A percentile compares a stretch with the other conserved stretches of the same genome.
These are phyloP conservation scores for Dichetophora obliterata DNA, from an alignment of 2,888 invertebrate genomes.

Conservation along the genomic window DNA sequence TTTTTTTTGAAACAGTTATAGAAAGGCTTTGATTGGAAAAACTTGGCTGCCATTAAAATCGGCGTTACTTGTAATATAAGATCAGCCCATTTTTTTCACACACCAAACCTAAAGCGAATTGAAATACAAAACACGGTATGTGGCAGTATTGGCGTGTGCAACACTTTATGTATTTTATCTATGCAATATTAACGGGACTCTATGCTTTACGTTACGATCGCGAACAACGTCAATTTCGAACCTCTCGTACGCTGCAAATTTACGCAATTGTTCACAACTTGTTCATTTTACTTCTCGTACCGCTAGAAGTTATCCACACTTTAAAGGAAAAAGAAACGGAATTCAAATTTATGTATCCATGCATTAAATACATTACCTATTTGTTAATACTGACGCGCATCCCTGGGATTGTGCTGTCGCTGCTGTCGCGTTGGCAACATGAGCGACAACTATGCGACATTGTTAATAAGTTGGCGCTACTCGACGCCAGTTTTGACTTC, in stretches of 20 bases:
- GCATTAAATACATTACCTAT: background rate
- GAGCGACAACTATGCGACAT: background rate
- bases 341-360: background rate
- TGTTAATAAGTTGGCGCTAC: background rate
- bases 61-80: no score
- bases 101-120: no score
- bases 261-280: background rate
- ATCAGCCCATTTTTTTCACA: no score
- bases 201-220: background rate
- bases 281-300: background rate
- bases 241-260: background rate
- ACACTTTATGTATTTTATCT: background rate
- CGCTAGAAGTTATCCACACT: background rate
- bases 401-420: background rate
- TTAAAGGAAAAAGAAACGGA: no score
- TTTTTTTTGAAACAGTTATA: no score
- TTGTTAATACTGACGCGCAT: background rate
- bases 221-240: background rate
- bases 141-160: background rate
- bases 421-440: background rate
- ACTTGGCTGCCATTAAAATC: no score
- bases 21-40: no score
- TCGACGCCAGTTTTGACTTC: background rate
- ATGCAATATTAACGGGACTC: background rate
- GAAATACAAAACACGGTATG: no score